Conservation (phyloP, 2,113 vertebrate genomes). For the Telmatochromis sp. region DNA sequence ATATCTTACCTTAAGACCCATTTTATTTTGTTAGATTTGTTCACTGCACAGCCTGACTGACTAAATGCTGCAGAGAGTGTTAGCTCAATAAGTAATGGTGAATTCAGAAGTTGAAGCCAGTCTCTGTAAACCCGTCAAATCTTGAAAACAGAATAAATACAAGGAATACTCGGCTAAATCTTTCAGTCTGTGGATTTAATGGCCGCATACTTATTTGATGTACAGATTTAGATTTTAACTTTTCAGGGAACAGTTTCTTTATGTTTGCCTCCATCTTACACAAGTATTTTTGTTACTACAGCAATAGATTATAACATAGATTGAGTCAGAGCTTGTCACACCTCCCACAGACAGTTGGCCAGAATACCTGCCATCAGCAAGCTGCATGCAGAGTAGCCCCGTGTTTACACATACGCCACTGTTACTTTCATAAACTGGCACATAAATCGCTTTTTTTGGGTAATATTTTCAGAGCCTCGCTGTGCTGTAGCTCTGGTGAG, state of each 20-base stretch:
- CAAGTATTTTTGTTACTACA: background rate
- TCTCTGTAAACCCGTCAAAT: background rate
- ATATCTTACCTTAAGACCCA: background rate
- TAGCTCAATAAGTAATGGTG: background rate
- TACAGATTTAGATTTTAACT: background rate
- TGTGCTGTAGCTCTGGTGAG: conserved; percentile 65
- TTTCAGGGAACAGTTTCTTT: background rate
- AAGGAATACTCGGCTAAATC: background rate
- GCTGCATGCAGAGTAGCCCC: background rate
- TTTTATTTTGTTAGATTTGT: background rate
- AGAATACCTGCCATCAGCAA: background rate
- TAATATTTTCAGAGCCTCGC: conserved; percentile 59
- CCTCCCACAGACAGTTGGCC: conserved; percentile 10
- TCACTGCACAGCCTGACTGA: accelerated
- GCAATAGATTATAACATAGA: background rate
- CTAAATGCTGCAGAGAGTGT: background rate
- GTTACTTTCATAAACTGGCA: background rate
- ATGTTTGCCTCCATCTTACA: background rate
- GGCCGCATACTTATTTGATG: background rate
- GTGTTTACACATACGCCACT: background rate
- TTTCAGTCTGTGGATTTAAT: background rate
- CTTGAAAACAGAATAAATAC: background rate
- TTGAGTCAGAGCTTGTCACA: conserved; percentile 8
- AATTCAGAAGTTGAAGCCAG: background rate
- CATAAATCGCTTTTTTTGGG: background rate